phyloP scores from a whole-genome alignment of 2,113 vertebrate species.

The Perca schrenkii region DNA sequence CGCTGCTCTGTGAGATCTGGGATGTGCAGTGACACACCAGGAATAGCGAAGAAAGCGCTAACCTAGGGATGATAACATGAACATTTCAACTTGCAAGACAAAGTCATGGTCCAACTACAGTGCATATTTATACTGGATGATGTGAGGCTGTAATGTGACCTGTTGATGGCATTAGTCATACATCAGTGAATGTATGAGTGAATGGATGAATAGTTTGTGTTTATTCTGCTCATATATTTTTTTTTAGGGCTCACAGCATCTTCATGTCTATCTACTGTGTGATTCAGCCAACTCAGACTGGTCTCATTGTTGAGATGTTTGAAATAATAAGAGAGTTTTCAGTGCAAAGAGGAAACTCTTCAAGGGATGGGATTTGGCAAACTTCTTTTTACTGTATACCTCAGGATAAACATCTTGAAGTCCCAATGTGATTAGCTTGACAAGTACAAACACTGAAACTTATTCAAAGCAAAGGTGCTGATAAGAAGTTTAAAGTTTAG shows the following conservation, averaged over 20 bases:
- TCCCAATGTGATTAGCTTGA: neutral
- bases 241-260: conserved; percentile 9
- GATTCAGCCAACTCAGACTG: neutral
- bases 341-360: conserved; percentile 10
- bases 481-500: conserved; percentile 17
- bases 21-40: conserved; percentile 89
- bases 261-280: conserved; percentile 14
- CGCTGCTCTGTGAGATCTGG: conserved; percentile 98
- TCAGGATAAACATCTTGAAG: neutral
- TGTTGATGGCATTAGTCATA: conserved; percentile 1
- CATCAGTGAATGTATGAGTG: conserved; percentile 6
- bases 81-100: conserved; percentile 40
- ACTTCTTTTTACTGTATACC: neutral
- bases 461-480: conserved; percentile 19
- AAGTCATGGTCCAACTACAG: neutral
- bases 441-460: conserved; percentile 65
- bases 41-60: neutral
- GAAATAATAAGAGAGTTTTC: neutral
- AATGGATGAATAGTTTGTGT: conserved; percentile 15
- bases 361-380: neutral
- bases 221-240: conserved; percentile 18
- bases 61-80: conserved; percentile 4
- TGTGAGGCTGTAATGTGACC: neutral
- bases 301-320: conserved; percentile 4
- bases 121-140: conserved; percentile 31